Base-by-base conservation (phyloP, 2,888 invertebrate genomes). In the Aphidius colemani region DNA sequence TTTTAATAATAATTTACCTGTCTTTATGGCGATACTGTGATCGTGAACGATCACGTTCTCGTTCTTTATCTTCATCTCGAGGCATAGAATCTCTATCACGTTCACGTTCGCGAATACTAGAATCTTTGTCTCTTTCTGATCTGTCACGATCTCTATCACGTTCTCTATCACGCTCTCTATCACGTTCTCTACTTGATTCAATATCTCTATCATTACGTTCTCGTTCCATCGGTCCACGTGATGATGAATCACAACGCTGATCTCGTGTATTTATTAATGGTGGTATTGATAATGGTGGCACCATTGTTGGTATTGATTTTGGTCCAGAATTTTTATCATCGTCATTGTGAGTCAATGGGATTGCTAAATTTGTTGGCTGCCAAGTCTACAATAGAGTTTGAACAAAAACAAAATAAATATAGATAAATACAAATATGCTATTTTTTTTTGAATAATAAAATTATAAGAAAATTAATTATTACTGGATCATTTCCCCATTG, bases 401-500 rank as follows among this genome's bases (percentile, higher is more conserved):
- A 53, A 45, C 7, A 53, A 58, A 39, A 59, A 65, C 58, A 64
- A 55, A 58, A n/a, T 51, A 57, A 51, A 18, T 55, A 9, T 64
- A 48, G n/a, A 63, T 56, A 63, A 63, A 44, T 9, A 30, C 63
- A 9, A 58, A 59, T 49, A 46, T 49, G 9, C 45, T 43, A 41
- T 30, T 56, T n/a, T 44, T 18, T 57, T 30, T n/a, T 5, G 18
- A 13, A 10, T 44, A 13, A 57, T 7, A 11, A 18, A 59, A 46
- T 18, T 45, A 46, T 53, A 45, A 43, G 6, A 18, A 18, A 64
- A 56, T 46, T 53, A 53, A 40, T 63, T 68, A 75, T 73, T 74
- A 84, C 83, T 51, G 83, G 82, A 72, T 84, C 83, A 70, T 85
- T 86, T 74, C 86, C 86, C 90, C 90, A 90, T 72, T 90, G 90